Percentiles rank a stretch among this genome's conserved stretches.
phyloP scores from a whole-genome alignment of 2,797 vertebrate species.

The Todus mexicanus region DNA sequence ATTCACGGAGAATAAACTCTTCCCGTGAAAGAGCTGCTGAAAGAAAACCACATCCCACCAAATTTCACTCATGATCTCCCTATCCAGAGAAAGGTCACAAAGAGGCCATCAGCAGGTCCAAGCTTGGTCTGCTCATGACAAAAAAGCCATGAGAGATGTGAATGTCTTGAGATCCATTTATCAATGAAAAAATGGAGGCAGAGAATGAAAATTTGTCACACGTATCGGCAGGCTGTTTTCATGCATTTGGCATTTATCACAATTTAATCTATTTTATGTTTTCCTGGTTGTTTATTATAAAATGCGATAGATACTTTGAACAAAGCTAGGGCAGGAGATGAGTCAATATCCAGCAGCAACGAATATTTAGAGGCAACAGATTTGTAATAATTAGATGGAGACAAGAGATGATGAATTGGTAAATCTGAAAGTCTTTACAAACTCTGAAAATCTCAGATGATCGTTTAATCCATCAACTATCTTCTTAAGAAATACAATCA shows the following conservation, averaged over 20 bases:
- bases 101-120: not conserved
- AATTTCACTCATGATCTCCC: not conserved
- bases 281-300: constrained; percentile 22
- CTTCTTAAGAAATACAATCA: constrained; percentile 67
- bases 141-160: not conserved
- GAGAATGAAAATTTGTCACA: not conserved
- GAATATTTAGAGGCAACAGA: constrained; percentile 60
- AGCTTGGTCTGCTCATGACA: not conserved
- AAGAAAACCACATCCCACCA: not conserved
- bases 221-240: not conserved
- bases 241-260: constrained; percentile 14
- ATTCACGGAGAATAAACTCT: not conserved
- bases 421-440: constrained; percentile 63
- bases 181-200: not conserved
- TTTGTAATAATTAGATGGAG: constrained; percentile 62
- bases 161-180: not conserved
- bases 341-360: constrained; percentile 42
- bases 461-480: constrained; percentile 64
- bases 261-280: constrained; percentile 41
- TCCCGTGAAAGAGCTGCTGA: not conserved
- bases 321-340: constrained; percentile 9
- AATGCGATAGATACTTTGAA: constrained; percentile 9
- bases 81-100: not conserved
- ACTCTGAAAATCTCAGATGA: constrained; percentile 68
- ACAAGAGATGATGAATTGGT: constrained; percentile 58